Base-by-base conservation (phyloP, 2,888 invertebrate genomes). In the Drosophila mimica region DNA sequence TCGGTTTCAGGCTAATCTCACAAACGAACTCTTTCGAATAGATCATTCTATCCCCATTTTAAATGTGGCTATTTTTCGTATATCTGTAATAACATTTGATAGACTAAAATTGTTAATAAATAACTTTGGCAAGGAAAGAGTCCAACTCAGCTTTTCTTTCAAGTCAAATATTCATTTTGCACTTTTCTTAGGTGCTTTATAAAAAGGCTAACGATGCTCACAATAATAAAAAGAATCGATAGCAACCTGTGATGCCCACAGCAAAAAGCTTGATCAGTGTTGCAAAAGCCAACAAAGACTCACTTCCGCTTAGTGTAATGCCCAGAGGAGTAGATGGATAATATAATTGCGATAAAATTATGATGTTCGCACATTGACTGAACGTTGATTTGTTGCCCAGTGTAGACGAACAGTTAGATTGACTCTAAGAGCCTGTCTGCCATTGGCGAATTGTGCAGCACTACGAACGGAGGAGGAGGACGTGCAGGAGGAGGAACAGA, bases 401-500 rank as follows among this genome's bases (percentile, higher is more conserved):
- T 74, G 66, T 59, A 65, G 61, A 53, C 68, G 56, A 52, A 74
- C 66, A 77, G 74, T 80, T 80, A 81, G 60, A 60, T 72, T 38
- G 40, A 33, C 28, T 52, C 30, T 30, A 28, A 64, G 65, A 63
- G 54, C 46, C 38, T n/a, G 51, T 63, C 70, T 57, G 81, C 86
- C 83, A 88, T 76, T 88, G 88, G 88, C 88, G 81, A 60, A 85
- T 83, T 83, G 40, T 68, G 75, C 60, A 61, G 76, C 81, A 82
- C 76, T 72, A 70, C 65, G 20, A 13, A 20, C 20, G 59, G 33
- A 43, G 33, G 33, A 43, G 33, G 49, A 33, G 28, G 52, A 31
- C 36, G 62, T 15, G 40, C 34, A 30, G n/a, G 56, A 30, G 38
- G 38, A n/a, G 38, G 38, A 38, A 7, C 25, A 9, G 49, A 17